Percentiles rank a stretch among this genome's conserved stretches.
These are phyloP conservation scores for Ecdyonurus torrentis DNA, from an alignment of 2,888 invertebrate species.

Conservation along the genomic window DNA sequence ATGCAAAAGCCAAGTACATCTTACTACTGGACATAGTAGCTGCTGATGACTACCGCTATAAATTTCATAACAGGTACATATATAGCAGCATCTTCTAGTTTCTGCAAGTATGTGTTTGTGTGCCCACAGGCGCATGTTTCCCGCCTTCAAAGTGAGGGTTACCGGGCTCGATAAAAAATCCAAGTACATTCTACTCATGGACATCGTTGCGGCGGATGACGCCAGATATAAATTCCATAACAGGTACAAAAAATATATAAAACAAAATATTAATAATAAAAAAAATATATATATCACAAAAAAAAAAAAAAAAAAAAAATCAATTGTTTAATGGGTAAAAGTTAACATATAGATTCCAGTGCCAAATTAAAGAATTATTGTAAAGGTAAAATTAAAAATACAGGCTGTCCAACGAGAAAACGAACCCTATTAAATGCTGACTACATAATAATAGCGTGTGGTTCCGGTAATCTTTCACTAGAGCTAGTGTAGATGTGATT, in stretches of 20 bases:
- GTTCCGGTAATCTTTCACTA: too few relatives aligned
- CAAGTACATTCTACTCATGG: conserved; percentile 94
- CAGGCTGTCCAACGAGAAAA: too few relatives aligned
- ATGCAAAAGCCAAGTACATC: conserved; percentile 98
- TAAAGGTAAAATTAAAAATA: too few relatives aligned
- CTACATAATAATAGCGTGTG: too few relatives aligned
- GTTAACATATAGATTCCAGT: too few relatives aligned
- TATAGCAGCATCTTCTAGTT: background rate
- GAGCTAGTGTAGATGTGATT: too few relatives aligned
- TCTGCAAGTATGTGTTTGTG: conserved; percentile 1
- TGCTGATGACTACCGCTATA: conserved; percentile 96
- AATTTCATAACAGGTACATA: conserved; percentile 85
- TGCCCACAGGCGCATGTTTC: conserved; percentile 85
- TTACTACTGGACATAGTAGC: conserved; percentile 97
- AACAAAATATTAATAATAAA: background rate
- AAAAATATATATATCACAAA: background rate
- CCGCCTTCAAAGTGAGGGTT: conserved; percentile 92
- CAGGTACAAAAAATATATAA: conserved; percentile 40
- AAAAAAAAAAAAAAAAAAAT: background rate
- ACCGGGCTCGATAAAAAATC: conserved; percentile 93
- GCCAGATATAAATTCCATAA: conserved; percentile 90
- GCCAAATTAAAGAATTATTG: too few relatives aligned
- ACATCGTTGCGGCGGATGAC: conserved; percentile 93
- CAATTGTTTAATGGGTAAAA: too few relatives aligned
- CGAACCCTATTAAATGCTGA: too few relatives aligned